Conservation (phyloP, 2,888 invertebrate species). For the Caenorhabditis imperialis region DNA sequence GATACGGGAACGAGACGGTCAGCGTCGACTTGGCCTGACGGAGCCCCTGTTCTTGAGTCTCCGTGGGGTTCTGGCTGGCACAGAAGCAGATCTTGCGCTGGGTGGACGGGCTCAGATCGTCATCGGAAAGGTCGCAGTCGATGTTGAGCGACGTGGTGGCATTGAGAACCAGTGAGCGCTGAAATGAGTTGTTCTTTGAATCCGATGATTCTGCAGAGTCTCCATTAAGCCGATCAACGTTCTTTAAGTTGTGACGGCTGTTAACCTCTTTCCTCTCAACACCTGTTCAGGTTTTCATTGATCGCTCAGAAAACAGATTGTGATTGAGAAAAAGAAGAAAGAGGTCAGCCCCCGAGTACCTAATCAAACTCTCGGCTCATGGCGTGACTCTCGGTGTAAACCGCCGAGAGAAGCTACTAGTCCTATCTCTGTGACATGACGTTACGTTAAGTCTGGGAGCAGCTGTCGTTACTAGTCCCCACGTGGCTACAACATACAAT, state of each 20-base stretch:
- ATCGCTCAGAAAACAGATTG: slow-evolving; percentile 9
- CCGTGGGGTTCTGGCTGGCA: slow-evolving; percentile 65
- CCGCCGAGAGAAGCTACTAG: slow-evolving; percentile 21
- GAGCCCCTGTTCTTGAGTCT: slow-evolving; percentile 67
- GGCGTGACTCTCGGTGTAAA: slow-evolving; percentile 28
- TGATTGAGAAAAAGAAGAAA: too few species aligned
- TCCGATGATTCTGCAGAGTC: too few species aligned
- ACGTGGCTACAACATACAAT: slow-evolving; percentile 29
- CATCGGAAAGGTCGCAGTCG: slow-evolving; percentile 64
- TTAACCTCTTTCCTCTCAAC: slow-evolving; percentile 4
- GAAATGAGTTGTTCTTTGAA: too few species aligned
- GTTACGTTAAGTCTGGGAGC: slow-evolving; percentile 11
- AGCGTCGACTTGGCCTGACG: slow-evolving; percentile 54
- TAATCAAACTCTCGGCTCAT: slow-evolving; percentile 19
- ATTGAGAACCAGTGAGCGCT: slow-evolving; percentile 70
- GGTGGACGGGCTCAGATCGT: slow-evolving; percentile 61
- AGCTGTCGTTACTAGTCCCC: slow-evolving; percentile 23
- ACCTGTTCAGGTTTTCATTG: slow-evolving; percentile 27
- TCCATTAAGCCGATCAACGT: too few species aligned
- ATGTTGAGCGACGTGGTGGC: slow-evolving; percentile 69
- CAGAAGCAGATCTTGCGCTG: slow-evolving; percentile 71
- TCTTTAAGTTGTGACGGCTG: too few species aligned
- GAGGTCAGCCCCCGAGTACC: slow-evolving; percentile 10
- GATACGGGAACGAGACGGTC: slow-evolving; percentile 67
- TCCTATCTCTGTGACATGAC: slow-evolving; percentile 16